Conservation (phyloP, 2,113 vertebrate species). For the Stercorarius parasiticus region DNA sequence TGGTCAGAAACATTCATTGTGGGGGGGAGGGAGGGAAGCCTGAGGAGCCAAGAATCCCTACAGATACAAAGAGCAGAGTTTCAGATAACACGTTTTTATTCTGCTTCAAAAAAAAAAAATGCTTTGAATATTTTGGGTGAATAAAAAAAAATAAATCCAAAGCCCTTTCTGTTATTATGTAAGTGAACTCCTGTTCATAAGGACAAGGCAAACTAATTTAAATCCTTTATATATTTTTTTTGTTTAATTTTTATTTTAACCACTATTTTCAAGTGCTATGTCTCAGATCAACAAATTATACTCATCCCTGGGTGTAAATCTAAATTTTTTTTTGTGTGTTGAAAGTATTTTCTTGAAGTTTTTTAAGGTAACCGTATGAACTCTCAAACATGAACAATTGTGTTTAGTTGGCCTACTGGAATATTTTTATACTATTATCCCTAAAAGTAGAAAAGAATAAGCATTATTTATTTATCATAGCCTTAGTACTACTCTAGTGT, state of each 20-base stretch:
- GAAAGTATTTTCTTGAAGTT: neutral
- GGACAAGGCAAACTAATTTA: neutral
- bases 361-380: neutral
- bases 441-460: neutral
- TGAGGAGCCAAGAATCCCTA: neutral
- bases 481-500: neutral
- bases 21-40: neutral
- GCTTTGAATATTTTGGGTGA: neutral
- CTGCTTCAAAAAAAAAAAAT: neutral
- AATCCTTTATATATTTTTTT: neutral
- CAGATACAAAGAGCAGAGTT: neutral
- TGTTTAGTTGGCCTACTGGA: neutral
- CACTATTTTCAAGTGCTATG: neutral
- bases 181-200: neutral
- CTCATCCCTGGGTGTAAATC: neutral
- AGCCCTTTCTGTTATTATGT: neutral
- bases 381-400: neutral
- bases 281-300: neutral
- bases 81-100: neutral
- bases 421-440: neutral
- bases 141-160: neutral
- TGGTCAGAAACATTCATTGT: neutral
- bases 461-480: neutral
- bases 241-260: neutral
- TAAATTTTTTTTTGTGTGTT: slow-evolving; percentile 8